Evolutionary conservation across 2,113 vertebrate genomes (phyloP).

Genomic region (Coracopsis vasa): DNA sequence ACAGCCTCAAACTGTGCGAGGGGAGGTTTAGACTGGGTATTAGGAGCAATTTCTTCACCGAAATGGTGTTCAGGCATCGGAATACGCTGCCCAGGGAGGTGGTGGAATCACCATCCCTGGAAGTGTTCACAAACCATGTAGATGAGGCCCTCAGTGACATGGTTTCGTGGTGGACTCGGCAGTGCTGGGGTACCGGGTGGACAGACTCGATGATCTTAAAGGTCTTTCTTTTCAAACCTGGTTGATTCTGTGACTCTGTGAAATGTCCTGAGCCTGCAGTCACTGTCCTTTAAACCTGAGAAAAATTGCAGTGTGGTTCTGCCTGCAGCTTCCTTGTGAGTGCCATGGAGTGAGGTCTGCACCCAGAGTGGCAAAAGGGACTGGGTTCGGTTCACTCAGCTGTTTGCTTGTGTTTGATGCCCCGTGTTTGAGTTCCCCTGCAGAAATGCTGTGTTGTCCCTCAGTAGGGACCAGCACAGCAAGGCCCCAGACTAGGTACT

Average conservation of each 20-base stretch:
- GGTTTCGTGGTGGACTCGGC: background rate
- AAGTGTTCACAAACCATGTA: background rate
- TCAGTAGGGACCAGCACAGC: background rate
- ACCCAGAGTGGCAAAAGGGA: background rate
- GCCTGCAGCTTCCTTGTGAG: background rate
- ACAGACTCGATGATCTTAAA: background rate
- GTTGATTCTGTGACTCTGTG: background rate
- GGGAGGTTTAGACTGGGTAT: background rate
- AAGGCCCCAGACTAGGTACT: rapidly evolving
- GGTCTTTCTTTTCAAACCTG: background rate
- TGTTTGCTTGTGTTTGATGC: background rate
- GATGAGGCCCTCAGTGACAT: background rate
- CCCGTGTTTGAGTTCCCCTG: background rate
- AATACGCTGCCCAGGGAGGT: background rate
- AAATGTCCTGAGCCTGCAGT: background rate
- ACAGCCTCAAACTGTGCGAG: background rate
- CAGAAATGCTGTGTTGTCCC: background rate
- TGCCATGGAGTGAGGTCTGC: rapidly evolving
- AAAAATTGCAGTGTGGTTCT: background rate
- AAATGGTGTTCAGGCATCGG: background rate
- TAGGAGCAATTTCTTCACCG: background rate
- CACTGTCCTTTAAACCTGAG: background rate
- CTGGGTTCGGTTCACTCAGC: rapidly evolving
- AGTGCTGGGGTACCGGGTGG: background rate
- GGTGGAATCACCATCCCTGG: background rate